Evolutionary conservation across 2,888 invertebrate genomes (phyloP), one percentile per base, ranked within the genome.

Genomic region (Bruchidius siliquastri): DNA sequence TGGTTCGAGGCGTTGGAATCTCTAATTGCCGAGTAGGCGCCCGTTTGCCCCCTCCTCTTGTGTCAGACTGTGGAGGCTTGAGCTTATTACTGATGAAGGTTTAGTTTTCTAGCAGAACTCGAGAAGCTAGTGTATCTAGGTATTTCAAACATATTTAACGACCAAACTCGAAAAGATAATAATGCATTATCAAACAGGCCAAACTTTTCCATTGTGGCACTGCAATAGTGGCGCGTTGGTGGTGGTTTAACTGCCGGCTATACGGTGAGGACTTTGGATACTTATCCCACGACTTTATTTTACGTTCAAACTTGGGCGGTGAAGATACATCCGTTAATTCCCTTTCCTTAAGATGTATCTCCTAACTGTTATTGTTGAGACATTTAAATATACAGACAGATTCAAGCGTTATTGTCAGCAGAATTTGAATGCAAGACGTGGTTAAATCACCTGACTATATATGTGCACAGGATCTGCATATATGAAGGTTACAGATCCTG

Each of bases 221-320:
- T 20, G 67, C 20, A 22, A 72, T 67, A 32, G 72, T 20, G 49
- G 18, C 49, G 49, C 49, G 49, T 49, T 13, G 8, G 49, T 18
- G 49, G 49, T 49, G 49, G 6, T 49, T 49, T 49, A 49, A 49
- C 49, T 49, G 49, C 68, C 69, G 49, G 74, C 72, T 66, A 77
- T 79, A 79, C 79, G 79, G 79, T 80, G 78, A 80, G 75, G 80
- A 80, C 78, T 80, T 80, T 80, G 80, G 80, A 80, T 80, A 80
- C 80, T 80, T 80, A 80, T 80, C 79, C 75, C 30, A 10, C 18
- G 79, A 78, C 78, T 80, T 80, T 80, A 80, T 80, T 80, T 80
- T 79, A 80, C 78, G 78, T 77, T 75, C 77, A 76, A 80, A 79
- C 79, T 80, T 80, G 72, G 77, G 18, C 49, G 49, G 49, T 13